A percentile compares a stretch with the other conserved stretches of the same genome.
phyloP scores from a whole-genome alignment of 2,888 invertebrate species.

The Eumacrocentrus americanus region DNA sequence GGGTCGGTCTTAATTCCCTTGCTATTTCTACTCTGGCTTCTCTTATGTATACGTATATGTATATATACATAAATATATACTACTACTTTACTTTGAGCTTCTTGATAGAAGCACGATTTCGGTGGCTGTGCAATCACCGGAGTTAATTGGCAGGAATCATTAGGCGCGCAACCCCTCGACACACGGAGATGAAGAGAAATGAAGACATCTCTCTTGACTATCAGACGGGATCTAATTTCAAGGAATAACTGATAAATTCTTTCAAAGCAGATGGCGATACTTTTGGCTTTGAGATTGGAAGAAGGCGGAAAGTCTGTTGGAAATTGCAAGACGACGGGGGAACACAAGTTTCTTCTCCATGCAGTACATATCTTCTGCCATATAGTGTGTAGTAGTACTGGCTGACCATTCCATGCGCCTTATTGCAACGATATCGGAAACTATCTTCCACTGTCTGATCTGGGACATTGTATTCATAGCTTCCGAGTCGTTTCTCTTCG shows the following conservation, averaged over 20 bases:
- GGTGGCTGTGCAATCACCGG: conserved; percentile 13
- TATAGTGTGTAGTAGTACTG: neutral
- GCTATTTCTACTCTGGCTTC: neutral
- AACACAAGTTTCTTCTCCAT: conserved; percentile 3
- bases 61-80: too few species aligned
- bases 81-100: neutral
- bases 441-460: conserved; percentile 13
- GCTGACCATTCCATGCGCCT: conserved; percentile 13
- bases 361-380: conserved; percentile 9
- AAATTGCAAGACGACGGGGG: conserved; percentile 16
- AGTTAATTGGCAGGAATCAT: conserved; percentile 21
- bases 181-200: too few species aligned
- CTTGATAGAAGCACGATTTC: neutral
- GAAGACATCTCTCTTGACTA: too few species aligned
- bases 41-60: too few species aligned
- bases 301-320: neutral
- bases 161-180: too few species aligned
- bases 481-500: neutral
- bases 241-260: conserved; percentile 6
- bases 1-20: conserved; percentile 6
- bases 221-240: too few species aligned
- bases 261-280: conserved; percentile 7
- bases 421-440: conserved; percentile 19
- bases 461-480: conserved; percentile 17
- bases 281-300: neutral